Evolutionary conservation across 1,140 invertebrate genomes (phyloP).

Genomic region (Arctopsyche grandis): DNA sequence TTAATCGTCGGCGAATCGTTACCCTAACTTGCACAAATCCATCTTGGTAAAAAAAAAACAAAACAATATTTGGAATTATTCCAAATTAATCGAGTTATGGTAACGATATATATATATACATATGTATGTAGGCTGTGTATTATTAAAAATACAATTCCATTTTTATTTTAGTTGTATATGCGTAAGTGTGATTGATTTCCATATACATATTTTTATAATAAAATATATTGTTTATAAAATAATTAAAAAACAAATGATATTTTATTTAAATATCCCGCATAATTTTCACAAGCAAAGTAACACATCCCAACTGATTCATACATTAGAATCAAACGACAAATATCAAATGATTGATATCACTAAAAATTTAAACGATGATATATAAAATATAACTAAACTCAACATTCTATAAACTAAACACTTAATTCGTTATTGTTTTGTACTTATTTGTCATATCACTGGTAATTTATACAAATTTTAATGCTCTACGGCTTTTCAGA

Average conservation of each 20-base stretch:
- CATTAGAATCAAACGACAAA: no score
- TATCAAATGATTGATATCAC: no score
- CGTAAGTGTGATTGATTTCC: not conserved
- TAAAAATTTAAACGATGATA: not conserved
- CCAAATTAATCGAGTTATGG: not conserved
- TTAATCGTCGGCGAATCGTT: no score
- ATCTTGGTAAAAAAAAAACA: no score
- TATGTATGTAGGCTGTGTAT: not conserved
- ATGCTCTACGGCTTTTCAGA: no score
- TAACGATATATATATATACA: not conserved
- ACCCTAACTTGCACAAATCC: no score
- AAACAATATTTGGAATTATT: not conserved
- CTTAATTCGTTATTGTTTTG: no score
- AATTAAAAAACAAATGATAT: not conserved
- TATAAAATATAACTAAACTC: not conserved
- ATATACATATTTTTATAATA: not conserved
- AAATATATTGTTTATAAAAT: not conserved
- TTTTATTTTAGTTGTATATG: not conserved
- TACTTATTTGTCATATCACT: no score
- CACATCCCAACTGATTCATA: no score
- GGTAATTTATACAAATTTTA: no score
- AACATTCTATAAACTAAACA: not conserved
- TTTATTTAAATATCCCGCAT: not conserved
- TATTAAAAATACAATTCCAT: conserved; percentile 23
- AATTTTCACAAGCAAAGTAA: not conserved